Base-by-base conservation (phyloP, 1,140 invertebrate genomes). In the Drosophila bocqueti region DNA sequence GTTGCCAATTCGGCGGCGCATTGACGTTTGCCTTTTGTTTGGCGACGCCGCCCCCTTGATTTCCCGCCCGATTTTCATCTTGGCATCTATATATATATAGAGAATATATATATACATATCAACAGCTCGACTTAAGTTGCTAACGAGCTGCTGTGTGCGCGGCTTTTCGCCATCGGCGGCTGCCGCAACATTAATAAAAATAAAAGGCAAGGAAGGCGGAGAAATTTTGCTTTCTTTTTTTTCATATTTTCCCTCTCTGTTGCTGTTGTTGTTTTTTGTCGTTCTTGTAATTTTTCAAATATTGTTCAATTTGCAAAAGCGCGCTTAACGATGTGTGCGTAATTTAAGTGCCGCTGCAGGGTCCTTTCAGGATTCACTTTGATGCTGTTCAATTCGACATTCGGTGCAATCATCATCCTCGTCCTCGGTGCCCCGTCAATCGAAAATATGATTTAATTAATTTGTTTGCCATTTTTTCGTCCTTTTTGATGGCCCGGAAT, bases 301-400 rank as follows among this genome's bases (percentile, higher is more conserved):
- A 91, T 91, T 91, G 90, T 91, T 91, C 89, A 91, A 91, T 91
- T 91, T 91, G 90, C 90, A 78, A 86, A 84, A 77, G 85, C 85
- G 82, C 76, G 79, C 67, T 85, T 91, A 91, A 91, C 90, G 90
- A 91, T 90, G 90, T 92, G 82, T 91, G 76, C 80, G 85, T 91
- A 91, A 91, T 91, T 91, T 92, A 92, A 91, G 90, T 92, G 90
- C 78, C 75, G 67, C 76, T 75, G 69, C 47, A 52, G 83, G 79
- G 24, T 49, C 74, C 76, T 89, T 89, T 81, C 69, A 76, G 58
- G 81, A 76, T 89, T 90, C 82, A 81, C 85, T 90, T 90, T 90
- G 85, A 90, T 75, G 85, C 43, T 72, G 57, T 43, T 72, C 69
- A 73, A 61, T 38, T 72, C 43, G 69, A 69, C 69, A 60, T 72